These are phyloP conservation scores for Sebastes nivosus DNA, from an alignment of 2,797 vertebrate species.

Conservation along the genomic window DNA sequence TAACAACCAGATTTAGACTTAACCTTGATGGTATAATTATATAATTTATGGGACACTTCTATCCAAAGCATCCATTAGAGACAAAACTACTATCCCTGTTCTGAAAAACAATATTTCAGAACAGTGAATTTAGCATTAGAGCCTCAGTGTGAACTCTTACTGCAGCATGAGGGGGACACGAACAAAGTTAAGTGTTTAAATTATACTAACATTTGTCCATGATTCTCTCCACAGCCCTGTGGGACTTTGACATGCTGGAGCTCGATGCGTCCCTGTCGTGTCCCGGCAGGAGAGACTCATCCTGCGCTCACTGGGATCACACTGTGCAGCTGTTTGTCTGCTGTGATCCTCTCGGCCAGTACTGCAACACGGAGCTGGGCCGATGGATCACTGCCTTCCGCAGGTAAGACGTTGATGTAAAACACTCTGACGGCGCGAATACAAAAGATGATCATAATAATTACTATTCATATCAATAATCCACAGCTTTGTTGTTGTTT, in stretches of 20 bases:
- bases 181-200: rapidly evolving
- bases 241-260: constrained; percentile 71
- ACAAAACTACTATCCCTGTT: background rate
- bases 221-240: constrained; percentile 50
- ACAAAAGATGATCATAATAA: too few relatives aligned
- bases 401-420: constrained; percentile 61
- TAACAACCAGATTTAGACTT: background rate
- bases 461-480: background rate
- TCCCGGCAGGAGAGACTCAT: constrained; percentile 76
- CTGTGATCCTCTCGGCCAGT: constrained; percentile 65
- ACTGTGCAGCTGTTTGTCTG: constrained; percentile 84
- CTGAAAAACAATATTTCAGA: background rate
- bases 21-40: background rate
- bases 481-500: too few relatives aligned
- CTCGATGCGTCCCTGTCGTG: constrained; percentile 82
- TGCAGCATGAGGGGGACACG: background rate
- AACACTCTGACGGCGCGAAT: background rate
- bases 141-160: background rate
- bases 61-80: background rate
- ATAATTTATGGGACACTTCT: background rate
- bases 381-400: constrained; percentile 87
- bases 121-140: background rate
- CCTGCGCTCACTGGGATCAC: constrained; percentile 85
- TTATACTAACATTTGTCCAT: background rate
- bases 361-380: constrained; percentile 82